Conservation (phyloP, 2,797 vertebrate genomes). For the Myoxocephalus aenaeus region DNA sequence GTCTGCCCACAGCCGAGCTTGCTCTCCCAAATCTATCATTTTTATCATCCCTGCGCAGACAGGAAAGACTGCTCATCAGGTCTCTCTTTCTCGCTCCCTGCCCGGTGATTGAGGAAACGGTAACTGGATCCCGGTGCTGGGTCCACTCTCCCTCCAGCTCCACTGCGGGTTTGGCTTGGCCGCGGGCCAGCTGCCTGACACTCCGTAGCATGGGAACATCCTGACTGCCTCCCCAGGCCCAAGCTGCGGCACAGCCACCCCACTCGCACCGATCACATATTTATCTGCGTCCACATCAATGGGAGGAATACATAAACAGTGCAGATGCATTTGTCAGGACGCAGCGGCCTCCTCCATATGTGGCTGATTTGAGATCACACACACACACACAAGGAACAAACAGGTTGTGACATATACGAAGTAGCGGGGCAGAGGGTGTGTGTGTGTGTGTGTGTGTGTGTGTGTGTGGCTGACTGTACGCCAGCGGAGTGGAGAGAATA, state of each 20-base stretch:
- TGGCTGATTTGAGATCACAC: constrained; percentile 42
- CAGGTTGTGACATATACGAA: constrained; percentile 21
- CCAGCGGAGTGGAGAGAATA: constrained; percentile 41
- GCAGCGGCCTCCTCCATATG: constrained; percentile 51
- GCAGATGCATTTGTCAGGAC: constrained; percentile 49
- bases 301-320: constrained; percentile 47
- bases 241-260: constrained; percentile 30
- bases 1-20: constrained; percentile 43
- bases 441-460: constrained; percentile 28
- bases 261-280: constrained; percentile 26
- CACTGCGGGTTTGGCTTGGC: constrained; percentile 84
- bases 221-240: constrained; percentile 72
- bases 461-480: constrained; percentile 38
- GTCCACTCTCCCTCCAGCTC: constrained; percentile 67
- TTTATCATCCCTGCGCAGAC: constrained; percentile 62
- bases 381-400: constrained; percentile 21
- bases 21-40: constrained; percentile 66
- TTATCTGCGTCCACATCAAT: constrained; percentile 52
- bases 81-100: constrained; percentile 44
- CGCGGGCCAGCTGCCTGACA: constrained; percentile 83
- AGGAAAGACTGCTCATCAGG: constrained; percentile 70
- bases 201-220: constrained; percentile 89
- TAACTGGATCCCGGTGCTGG: constrained; percentile 77
- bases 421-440: constrained; percentile 3
- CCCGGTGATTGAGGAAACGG: constrained; percentile 75